phyloP scores from a whole-genome alignment of 2,888 invertebrate genomes.

The Meiosimyza decipiens region DNA sequence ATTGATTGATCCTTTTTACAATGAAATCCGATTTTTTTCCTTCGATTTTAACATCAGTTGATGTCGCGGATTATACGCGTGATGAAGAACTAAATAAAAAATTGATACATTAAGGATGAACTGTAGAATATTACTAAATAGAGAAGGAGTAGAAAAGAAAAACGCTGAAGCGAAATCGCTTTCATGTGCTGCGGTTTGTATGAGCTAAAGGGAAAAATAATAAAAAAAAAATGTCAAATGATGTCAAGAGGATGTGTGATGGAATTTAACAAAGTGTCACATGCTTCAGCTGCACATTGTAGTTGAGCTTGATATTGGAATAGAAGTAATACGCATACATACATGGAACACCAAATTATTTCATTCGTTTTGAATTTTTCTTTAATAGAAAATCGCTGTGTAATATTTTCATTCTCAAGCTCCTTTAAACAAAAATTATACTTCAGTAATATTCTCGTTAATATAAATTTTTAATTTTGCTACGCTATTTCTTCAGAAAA shows the following conservation, averaged over 20 bases:
- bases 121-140: neutral
- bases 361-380: too few relatives aligned
- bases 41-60: slow-evolving; percentile 14
- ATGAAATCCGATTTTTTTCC: slow-evolving; percentile 23
- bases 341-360: too few relatives aligned
- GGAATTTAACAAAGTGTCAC: slow-evolving; percentile 20
- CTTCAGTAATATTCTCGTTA: too few relatives aligned
- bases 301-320: too few relatives aligned
- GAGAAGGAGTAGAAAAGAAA: neutral
- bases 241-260: too few relatives aligned
- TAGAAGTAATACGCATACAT: too few relatives aligned
- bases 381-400: too few relatives aligned
- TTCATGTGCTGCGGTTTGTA: slow-evolving; percentile 21
- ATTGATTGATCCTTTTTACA: slow-evolving; percentile 54
- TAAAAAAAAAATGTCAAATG: neutral
- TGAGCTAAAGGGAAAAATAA: neutral
- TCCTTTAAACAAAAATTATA: too few relatives aligned
- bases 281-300: neutral
- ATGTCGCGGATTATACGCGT: slow-evolving; percentile 29
- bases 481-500: too few relatives aligned
- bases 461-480: too few relatives aligned
- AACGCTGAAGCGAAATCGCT: neutral
- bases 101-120: slow-evolving; percentile 28
- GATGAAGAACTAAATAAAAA: slow-evolving; percentile 38
- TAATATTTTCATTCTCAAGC: too few relatives aligned